Percentiles rank a stretch among this genome's conserved stretches.
phyloP scores from a whole-genome alignment of 2,797 vertebrate genomes.

The Artibeus jamaicensis region DNA sequence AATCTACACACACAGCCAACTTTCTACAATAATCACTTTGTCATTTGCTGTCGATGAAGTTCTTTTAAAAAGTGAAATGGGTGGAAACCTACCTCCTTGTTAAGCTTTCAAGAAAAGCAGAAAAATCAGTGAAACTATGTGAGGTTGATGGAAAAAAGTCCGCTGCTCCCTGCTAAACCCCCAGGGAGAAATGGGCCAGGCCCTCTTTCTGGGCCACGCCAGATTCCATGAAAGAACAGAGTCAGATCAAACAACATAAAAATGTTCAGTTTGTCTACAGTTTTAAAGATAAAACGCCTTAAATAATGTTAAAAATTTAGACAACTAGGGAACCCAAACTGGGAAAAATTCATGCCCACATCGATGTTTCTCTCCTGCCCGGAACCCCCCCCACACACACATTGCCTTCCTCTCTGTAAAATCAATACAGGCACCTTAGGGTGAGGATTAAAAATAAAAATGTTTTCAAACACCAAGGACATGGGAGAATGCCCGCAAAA shows the following conservation, averaged over 20 bases:
- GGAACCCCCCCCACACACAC: rapidly evolving
- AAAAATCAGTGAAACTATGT: background rate
- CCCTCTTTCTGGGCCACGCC: background rate
- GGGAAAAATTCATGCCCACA: too few species aligned
- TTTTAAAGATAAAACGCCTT: background rate
- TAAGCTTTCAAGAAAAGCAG: background rate
- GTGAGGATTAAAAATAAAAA: background rate
- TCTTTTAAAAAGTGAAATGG: background rate
- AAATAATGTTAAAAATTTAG: too few species aligned
- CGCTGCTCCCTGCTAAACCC: background rate
- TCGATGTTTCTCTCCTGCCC: too few species aligned
- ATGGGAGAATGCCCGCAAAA: background rate
- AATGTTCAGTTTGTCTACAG: background rate
- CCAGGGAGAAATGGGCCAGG: background rate
- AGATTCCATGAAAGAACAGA: conserved; percentile 20
- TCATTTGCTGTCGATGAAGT: background rate
- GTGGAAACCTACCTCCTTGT: background rate
- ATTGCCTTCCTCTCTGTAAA: too few species aligned
- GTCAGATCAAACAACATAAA: background rate
- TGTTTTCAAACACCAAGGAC: background rate
- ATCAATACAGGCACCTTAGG: too few species aligned
- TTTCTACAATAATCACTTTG: background rate
- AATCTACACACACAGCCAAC: background rate
- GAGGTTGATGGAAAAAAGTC: background rate
- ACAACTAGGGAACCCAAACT: too few species aligned